A percentile compares a stretch with the other conserved stretches of the same genome.
These are phyloP conservation scores for Pyralis farinalis DNA, from an alignment of 2,888 invertebrate genomes.

Conservation along the genomic window DNA sequence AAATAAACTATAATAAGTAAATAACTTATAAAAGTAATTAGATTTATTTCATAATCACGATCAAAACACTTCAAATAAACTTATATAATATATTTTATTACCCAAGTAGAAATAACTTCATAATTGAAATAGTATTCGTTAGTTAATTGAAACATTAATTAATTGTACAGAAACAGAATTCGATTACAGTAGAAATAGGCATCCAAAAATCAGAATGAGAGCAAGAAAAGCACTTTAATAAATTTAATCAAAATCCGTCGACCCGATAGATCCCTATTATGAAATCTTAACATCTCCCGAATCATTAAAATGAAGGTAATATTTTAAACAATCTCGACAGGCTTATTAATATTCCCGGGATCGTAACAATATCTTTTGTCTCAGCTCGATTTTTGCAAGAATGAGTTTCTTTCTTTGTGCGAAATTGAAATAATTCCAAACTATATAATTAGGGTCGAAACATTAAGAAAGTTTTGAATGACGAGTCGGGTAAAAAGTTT, in stretches of 20 bases:
- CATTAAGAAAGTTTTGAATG: no score
- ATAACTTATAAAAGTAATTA: no score
- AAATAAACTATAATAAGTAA: no score
- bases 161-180: no score
- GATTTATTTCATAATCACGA: no score
- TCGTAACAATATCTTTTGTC: slow-evolving; percentile 5
- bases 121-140: no score
- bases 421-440: slow-evolving; percentile 1
- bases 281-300: slow-evolving; percentile 8
- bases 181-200: no score
- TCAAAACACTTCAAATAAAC: no score
- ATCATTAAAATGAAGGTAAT: slow-evolving; percentile 4
- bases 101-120: no score
- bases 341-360: slow-evolving; percentile 7
- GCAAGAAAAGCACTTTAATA: background rate
- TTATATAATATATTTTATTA: no score
- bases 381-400: background rate
- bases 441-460: background rate
- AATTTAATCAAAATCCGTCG: background rate
- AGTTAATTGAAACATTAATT: no score
- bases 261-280: background rate
- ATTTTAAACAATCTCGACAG: slow-evolving; percentile 8
- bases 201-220: background rate
- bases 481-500: background rate
- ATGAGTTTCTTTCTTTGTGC: background rate